Evolutionary conservation across 1,140 invertebrate genomes (phyloP).

Genomic region (Psilanteris sp.): DNA sequence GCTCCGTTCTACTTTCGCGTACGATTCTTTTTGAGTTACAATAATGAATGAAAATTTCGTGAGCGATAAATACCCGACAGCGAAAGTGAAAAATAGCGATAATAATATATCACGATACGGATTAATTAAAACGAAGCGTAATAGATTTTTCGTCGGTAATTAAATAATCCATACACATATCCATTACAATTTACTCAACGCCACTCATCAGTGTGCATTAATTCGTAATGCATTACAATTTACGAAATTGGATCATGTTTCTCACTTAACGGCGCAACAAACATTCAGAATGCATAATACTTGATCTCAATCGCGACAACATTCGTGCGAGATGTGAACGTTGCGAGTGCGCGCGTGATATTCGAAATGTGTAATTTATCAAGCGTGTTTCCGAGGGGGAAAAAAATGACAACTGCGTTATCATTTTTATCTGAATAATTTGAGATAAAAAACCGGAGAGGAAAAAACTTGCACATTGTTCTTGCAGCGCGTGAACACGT

Average conservation of each 20-base stretch:
- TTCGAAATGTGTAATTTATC: slow-evolving; percentile 32
- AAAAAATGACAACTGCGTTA: slow-evolving; percentile 38
- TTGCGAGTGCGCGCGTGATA: slow-evolving; percentile 17
- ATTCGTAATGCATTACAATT: no score
- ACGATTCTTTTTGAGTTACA: slow-evolving; percentile 3
- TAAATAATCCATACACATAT: neutral
- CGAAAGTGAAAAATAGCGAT: slow-evolving; percentile 33
- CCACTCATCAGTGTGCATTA: no score
- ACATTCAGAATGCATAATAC: slow-evolving; percentile 27
- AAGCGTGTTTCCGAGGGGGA: slow-evolving; percentile 23
- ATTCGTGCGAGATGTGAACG: slow-evolving; percentile 34
- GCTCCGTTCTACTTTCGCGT: slow-evolving; percentile 19
- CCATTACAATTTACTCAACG: no score
- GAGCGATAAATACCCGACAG: slow-evolving; percentile 18
- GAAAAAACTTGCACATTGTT: slow-evolving; percentile 21
- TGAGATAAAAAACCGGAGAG: no score
- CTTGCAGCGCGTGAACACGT: slow-evolving; percentile 4
- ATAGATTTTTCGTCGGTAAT: neutral
- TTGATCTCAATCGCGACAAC: slow-evolving; percentile 23
- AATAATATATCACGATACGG: slow-evolving; percentile 1
- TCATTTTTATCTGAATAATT: slow-evolving; percentile 42
- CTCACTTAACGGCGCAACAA: no score
- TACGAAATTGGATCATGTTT: no score
- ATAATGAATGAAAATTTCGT: slow-evolving; percentile 29
- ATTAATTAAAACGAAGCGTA: neutral